Evolutionary conservation across 1,140 invertebrate species (phyloP).

Genomic region (Hermetia illucens): DNA sequence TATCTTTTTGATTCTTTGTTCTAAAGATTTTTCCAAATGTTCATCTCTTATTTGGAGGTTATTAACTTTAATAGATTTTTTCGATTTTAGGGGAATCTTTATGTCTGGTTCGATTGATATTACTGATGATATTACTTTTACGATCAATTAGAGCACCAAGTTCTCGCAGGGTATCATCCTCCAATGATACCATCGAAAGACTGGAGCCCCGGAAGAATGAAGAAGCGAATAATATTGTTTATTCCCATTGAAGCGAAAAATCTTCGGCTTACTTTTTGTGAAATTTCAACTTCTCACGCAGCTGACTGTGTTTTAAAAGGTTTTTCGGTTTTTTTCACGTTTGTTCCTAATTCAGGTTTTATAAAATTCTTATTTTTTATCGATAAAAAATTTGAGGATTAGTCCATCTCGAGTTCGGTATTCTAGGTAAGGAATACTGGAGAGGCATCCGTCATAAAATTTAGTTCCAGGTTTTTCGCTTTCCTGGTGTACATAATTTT

Average conservation of each 20-base stretch:
- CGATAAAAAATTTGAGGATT: background rate
- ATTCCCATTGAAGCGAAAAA: no score
- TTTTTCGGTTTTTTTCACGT: background rate
- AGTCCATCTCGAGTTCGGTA: background rate
- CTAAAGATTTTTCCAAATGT: background rate
- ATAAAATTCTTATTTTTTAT: slow-evolving; percentile 1
- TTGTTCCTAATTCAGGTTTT: background rate
- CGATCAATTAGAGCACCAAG: no score
- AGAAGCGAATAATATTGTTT: no score
- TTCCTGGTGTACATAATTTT: no score
- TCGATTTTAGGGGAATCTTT: background rate
- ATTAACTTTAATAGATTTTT: background rate
- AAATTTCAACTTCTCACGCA: background rate
- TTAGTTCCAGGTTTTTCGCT: slow-evolving; percentile 1
- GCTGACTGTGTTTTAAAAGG: background rate
- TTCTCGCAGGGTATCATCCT: no score
- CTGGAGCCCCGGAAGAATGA: no score
- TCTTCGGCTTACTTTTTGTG: background rate
- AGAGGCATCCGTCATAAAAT: slow-evolving; percentile 2
- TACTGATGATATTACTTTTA: background rate
- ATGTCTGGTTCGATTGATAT: background rate
- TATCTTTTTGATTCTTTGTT: background rate
- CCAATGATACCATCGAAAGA: no score
- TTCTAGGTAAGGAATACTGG: slow-evolving; percentile 1
- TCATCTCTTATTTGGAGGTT: background rate